Evolutionary conservation across 2,888 invertebrate genomes (phyloP).

Genomic region (Saturnia pavonia): DNA sequence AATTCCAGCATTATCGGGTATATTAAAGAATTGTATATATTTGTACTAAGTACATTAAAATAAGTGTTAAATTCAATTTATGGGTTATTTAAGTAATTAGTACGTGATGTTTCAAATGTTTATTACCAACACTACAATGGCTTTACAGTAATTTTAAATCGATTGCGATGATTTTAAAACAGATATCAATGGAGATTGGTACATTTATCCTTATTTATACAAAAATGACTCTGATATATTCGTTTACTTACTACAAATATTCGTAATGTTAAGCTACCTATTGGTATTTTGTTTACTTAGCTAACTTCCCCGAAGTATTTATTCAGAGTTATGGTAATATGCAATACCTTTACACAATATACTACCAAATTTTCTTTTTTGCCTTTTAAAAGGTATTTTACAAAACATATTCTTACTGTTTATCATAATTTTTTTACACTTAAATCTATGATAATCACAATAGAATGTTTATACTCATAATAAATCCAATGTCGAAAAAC

Average conservation of each 20-base stretch:
- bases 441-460: constrained; percentile 56
- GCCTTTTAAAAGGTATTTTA: constrained; percentile 45
- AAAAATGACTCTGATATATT: constrained; percentile 53
- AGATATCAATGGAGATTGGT: constrained; percentile 53
- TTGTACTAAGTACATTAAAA: not conserved
- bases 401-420: constrained; percentile 44
- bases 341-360: constrained; percentile 23
- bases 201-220: constrained; percentile 46
- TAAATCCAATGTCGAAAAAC: constrained; percentile 38
- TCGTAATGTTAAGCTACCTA: constrained; percentile 5
- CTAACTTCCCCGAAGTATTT: not conserved
- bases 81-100: not conserved
- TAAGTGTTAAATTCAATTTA: not conserved
- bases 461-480: constrained; percentile 45
- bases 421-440: constrained; percentile 45
- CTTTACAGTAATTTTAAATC: constrained; percentile 62
- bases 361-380: constrained; percentile 27
- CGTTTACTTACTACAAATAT: constrained; percentile 15
- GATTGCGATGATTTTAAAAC: constrained; percentile 59
- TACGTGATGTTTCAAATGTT: constrained; percentile 55
- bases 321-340: constrained; percentile 1
- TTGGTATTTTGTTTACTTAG: not conserved
- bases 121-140: constrained; percentile 73
- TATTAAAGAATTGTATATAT: not conserved
- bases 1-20: no score